A percentile compares a stretch with the other conserved stretches of the same genome.
phyloP scores from a whole-genome alignment of 2,888 invertebrate genomes.

The Octodonta nipae region DNA sequence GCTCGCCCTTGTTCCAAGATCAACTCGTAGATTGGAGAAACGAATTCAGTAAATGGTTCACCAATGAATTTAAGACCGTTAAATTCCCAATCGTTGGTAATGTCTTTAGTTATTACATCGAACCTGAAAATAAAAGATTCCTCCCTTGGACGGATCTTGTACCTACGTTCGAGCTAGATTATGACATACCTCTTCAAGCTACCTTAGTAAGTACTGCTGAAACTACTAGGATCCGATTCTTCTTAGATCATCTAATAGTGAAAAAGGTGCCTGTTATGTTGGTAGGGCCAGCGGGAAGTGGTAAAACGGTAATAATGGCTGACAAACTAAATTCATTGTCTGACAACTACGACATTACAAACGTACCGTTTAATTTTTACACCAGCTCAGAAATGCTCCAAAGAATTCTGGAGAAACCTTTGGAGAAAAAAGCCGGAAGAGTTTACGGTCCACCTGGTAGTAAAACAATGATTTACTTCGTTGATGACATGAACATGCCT shows the following conservation, averaged over 20 bases:
- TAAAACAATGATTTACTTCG: conserved; percentile 82
- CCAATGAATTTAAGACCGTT: conserved; percentile 78
- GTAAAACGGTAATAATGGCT: conserved; percentile 82
- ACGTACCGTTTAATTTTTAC: conserved; percentile 90
- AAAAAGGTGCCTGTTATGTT: conserved; percentile 78
- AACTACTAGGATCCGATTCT: conserved; percentile 70
- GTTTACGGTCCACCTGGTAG: conserved; percentile 89
- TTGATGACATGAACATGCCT: conserved; percentile 96
- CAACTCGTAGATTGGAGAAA: conserved; percentile 81
- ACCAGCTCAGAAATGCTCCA: conserved; percentile 88
- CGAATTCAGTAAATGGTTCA: conserved; percentile 93
- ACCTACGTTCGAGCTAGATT: conserved; percentile 65
- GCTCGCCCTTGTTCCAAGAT: conserved; percentile 82
- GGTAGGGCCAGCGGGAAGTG: conserved; percentile 78
- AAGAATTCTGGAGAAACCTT: conserved; percentile 72
- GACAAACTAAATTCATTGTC: conserved; percentile 64
- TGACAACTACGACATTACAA: conserved; percentile 68
- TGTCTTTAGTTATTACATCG: conserved; percentile 82
- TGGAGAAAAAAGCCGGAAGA: conserved; percentile 89
- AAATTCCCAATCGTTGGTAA: conserved; percentile 72
- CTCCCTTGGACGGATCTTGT: conserved; percentile 77
- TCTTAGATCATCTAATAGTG: conserved; percentile 70
- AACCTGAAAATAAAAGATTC: conserved; percentile 72
- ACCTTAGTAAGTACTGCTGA: conserved; percentile 75
- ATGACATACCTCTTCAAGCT: conserved; percentile 69